Base-by-base conservation (phyloP, 1,140 invertebrate species). In the Dendroctonus valens region DNA sequence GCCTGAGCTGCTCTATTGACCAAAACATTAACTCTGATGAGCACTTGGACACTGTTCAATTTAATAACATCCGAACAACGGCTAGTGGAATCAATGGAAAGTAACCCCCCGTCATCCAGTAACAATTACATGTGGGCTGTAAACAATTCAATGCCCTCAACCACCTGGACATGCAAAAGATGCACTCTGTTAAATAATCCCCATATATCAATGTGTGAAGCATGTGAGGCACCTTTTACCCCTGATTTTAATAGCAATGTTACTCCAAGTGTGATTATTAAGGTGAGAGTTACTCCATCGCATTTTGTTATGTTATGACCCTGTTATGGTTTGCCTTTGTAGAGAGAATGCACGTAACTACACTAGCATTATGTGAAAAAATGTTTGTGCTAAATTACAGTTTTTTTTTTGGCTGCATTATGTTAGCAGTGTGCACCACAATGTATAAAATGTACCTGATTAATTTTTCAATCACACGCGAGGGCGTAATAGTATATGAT, bases 131-230 rank as follows among this genome's bases (percentile, higher is more conserved):
- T 69, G 54, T 77, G 74, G 75, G 65, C 71, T 26, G 66, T 68
- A 15, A 77, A 75, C 61, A 72, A 57, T 59, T 53, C 64, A 48
- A 55, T 64, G 76, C 78, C 9, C 75, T 71, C 38, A 73, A 83
- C 78, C 49, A 84, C 85, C 6, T 96, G 93, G 93, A 89, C 90
- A 7, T 95, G 93, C 77, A 87, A 87, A 67, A 92, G 92, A 73
- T 95, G 93, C 77, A 95, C 93, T 2, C 81, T 95, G 50, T 82
- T 93, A 5, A 95, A 95, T 80, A 83, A 86, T 44, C 81, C 83
- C 5, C 80, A 82, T 40, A 49, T 72, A 79, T 52, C 80, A 81
- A 40, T 83, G 26, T 89, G 87, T 74, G 85, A 87, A 60, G 84
- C 86, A 0, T 88, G 86, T 69, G 85, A 87, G 70, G 81, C 85